phyloP scores from a whole-genome alignment of 2,113 vertebrate genomes.

The Machaerirhynchus nigripectus region DNA sequence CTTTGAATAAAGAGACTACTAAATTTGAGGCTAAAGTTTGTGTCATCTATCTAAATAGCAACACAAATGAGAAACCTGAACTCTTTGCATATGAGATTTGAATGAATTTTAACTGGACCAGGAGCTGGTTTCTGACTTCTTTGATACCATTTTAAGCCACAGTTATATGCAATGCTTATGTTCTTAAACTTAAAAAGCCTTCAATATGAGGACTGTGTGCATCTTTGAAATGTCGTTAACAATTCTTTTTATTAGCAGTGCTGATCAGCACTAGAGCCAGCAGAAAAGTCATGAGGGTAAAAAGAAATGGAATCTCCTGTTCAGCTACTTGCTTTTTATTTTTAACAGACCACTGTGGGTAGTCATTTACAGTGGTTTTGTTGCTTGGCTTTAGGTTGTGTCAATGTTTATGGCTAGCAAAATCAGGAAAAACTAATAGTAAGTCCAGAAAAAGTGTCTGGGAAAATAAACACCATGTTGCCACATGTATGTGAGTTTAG shows the following conservation, averaged over 20 bases:
- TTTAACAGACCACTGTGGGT: not conserved
- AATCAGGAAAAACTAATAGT: not conserved
- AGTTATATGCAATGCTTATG: not conserved
- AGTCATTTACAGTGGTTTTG: not conserved
- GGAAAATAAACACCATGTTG: not conserved
- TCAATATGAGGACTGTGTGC: not conserved
- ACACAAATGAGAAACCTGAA: not conserved
- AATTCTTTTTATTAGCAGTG: not conserved
- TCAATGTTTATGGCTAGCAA: not conserved
- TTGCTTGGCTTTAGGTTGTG: not conserved
- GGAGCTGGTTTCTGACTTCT: not conserved
- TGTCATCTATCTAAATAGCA: not conserved
- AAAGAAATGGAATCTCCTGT: not conserved
- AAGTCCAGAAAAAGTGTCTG: not conserved
- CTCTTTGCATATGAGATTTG: not conserved
- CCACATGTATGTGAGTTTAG: not conserved
- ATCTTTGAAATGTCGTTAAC: not conserved
- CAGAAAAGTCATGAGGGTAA: not conserved
- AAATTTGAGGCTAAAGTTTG: not conserved
- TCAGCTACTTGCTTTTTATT: not conserved
- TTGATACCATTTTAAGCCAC: not conserved
- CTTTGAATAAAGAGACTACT: not conserved
- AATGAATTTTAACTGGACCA: not conserved
- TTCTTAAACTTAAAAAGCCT: not conserved
- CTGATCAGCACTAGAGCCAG: not conserved